phyloP scores from a whole-genome alignment of 2,797 vertebrate species.

The Rhinatrema bivittatum region DNA sequence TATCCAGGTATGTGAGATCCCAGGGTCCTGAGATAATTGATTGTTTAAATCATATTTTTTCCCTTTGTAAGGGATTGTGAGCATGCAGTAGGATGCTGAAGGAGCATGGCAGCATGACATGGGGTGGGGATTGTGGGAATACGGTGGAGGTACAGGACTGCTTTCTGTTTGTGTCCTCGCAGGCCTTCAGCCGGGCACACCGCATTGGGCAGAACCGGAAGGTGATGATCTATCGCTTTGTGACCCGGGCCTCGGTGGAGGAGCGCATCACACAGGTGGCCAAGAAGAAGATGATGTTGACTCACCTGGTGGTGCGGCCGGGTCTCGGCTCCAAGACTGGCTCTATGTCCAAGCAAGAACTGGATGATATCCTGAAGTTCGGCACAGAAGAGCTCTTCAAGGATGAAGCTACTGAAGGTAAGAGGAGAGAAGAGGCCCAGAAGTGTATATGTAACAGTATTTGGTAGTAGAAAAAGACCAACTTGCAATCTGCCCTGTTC shows the following conservation, averaged over 20 bases:
- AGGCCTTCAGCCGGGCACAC: conserved; percentile 97
- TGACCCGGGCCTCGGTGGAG: conserved; percentile 94
- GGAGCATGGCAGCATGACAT: conserved; percentile 1
- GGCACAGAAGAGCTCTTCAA: conserved; percentile 95
- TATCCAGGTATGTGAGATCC: conserved; percentile 81
- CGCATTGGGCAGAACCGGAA: conserved; percentile 97
- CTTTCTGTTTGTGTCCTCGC: not conserved
- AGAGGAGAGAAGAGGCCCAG: not conserved
- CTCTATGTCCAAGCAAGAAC: conserved; percentile 97
- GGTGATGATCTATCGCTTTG: conserved; percentile 98
- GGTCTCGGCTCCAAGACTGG: conserved; percentile 94
- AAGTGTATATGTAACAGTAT: too few species aligned
- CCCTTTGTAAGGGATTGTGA: too few species aligned
- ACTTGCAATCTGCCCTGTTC: too few species aligned
- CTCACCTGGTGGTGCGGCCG: conserved; percentile 91
- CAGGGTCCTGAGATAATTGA: too few species aligned
- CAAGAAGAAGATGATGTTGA: conserved; percentile 99
- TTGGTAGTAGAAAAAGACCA: too few species aligned
- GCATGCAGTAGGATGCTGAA: not conserved
- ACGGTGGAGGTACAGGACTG: not conserved
- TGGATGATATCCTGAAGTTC: conserved; percentile 97
- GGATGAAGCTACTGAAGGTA: conserved; percentile 80
- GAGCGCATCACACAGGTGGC: conserved; percentile 97
- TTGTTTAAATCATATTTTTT: too few species aligned
- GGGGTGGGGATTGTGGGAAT: not conserved